Base-by-base conservation (phyloP, 1,140 invertebrate genomes). In the Subanguina moxae region DNA sequence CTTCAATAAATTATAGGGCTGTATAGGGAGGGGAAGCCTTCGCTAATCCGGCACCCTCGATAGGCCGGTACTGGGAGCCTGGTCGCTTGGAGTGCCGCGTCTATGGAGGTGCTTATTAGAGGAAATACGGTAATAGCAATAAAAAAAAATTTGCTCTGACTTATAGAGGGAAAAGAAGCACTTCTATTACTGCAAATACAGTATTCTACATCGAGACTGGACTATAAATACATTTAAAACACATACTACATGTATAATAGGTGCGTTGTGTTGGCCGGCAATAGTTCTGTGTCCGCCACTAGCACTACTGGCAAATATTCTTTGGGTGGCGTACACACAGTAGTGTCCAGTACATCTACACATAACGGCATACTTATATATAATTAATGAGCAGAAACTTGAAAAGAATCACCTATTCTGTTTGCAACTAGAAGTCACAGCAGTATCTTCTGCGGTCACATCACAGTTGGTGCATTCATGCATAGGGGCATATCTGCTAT, bases 401-500 rank as follows among this genome's bases (percentile, higher is more conserved):
- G 19, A 57, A 19, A n/a, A 30, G 19, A 68, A 59, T 5, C 11
- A 38, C 32, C 32, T 38, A 62, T 82, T 82, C 57, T 77, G 72
- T 66, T 73, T 75, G 57, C 79, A 80, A 27, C 62, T 56, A 3
- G 77, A 69, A 7, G 77, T 80, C 45, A 78, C 62, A 7, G 75
- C 57, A 42, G 48, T 68, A 52, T 80, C 77, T 57, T 80, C 74
- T 1, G 76, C 38, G 19, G 73, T 74, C 28, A 78, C 62, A 46
- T 80, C 78, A 61, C 78, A 80, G 38, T 63, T 78, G n/a, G 75
- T 59, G 45, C 78, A 80, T 30, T 76, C 64, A 38, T 75, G 64
- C 19, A 80, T 52, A 7, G 48, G 3, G 48, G 48, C 48, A 52
- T 38, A 52, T 15, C 23, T 52, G 48, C 17, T 21, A 52, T 25